Conservation (phyloP, 2,888 invertebrate genomes). For the Lucinisca nassula region DNA sequence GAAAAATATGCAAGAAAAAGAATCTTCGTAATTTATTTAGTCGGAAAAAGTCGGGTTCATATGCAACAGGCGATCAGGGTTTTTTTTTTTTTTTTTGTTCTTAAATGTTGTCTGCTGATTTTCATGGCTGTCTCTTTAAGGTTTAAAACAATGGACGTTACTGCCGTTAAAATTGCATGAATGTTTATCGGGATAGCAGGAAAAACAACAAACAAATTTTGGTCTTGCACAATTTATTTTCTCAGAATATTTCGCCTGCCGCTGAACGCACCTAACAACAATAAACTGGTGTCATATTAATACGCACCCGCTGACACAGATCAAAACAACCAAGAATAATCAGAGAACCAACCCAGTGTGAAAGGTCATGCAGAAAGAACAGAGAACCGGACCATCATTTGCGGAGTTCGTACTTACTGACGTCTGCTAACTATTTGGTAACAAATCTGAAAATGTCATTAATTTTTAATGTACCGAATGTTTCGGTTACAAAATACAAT, state of each 20-base stretch:
- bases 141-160: too few relatives aligned
- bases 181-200: too few relatives aligned
- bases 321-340: slow-evolving; percentile 6
- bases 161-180: too few relatives aligned
- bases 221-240: too few relatives aligned
- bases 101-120: too few relatives aligned
- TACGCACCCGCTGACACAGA: slow-evolving; percentile 4
- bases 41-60: too few relatives aligned
- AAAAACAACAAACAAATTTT: too few relatives aligned
- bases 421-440: slow-evolving; percentile 1
- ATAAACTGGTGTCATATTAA: slow-evolving; percentile 15
- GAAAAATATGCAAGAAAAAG: too few relatives aligned
- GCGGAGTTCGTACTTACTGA: neutral
- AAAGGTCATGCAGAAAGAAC: slow-evolving; percentile 5
- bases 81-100: too few relatives aligned
- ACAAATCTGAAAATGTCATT: neutral
- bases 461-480: slow-evolving; percentile 2
- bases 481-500: neutral
- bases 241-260: neutral
- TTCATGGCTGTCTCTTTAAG: too few relatives aligned
- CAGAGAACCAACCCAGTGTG: slow-evolving; percentile 14
- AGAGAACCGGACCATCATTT: neutral
- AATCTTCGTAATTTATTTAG: too few relatives aligned
- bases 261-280: neutral
- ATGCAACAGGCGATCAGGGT: too few relatives aligned